Conservation (phyloP, 2,113 vertebrate species). For the Cervus canadensis region DNA sequence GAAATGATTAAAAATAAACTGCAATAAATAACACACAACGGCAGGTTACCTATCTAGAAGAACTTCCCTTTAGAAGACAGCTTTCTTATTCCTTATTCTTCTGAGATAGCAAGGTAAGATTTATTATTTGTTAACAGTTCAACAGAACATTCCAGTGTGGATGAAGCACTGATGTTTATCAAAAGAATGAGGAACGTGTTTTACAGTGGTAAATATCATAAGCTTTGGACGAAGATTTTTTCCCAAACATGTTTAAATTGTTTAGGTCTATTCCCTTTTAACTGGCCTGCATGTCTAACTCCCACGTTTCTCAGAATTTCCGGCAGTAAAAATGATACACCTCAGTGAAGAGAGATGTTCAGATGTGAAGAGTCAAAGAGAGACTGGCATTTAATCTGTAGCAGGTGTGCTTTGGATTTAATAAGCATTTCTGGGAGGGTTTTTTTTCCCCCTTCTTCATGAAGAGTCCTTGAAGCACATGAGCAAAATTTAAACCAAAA, state of each 20-base stretch:
- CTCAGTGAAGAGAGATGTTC: background rate
- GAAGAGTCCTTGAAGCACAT: background rate
- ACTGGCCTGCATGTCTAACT: background rate
- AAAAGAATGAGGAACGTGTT: background rate
- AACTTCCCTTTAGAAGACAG: background rate
- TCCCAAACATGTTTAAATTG: background rate
- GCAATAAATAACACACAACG: background rate
- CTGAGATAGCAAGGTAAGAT: background rate
- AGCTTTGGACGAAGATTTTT: background rate
- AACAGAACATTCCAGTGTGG: background rate
- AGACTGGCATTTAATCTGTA: background rate
- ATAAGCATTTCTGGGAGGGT: background rate
- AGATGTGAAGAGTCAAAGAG: background rate
- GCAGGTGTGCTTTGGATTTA: slow-evolving; percentile 9
- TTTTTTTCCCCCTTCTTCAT: background rate
- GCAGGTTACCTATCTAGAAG: background rate
- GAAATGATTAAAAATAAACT: background rate
- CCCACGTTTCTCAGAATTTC: background rate
- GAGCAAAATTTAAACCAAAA: slow-evolving; percentile 30
- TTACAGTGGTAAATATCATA: background rate
- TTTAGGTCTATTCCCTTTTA: slow-evolving; percentile 22
- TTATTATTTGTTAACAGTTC: background rate
- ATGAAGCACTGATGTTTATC: background rate
- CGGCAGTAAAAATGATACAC: slow-evolving; percentile 11
- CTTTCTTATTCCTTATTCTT: background rate